Percentiles rank a stretch among this genome's conserved stretches.
These are phyloP conservation scores for Heterocephalus glaber DNA, from an alignment of 2,113 vertebrate species.

Conservation along the genomic window DNA sequence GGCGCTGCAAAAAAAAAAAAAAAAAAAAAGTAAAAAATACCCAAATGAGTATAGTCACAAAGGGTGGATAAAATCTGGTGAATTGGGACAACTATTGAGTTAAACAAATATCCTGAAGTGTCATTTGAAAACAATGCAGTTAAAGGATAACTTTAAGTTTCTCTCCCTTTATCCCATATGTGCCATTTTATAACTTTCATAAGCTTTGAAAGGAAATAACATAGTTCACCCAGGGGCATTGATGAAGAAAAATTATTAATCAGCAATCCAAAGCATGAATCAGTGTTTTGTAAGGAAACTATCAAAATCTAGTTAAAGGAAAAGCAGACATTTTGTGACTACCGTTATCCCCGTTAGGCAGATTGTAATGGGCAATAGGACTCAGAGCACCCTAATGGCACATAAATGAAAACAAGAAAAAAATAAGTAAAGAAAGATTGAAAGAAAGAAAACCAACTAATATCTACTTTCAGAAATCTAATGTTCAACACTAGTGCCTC, in stretches of 20 bases:
- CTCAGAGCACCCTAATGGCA: not conserved
- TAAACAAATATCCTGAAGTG: not conserved
- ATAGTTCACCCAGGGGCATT: not conserved
- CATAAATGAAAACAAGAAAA: not conserved
- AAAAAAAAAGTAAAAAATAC: not conserved
- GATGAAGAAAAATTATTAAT: not conserved
- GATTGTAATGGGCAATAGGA: not conserved
- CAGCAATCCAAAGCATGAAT: not conserved
- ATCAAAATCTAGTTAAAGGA: not conserved
- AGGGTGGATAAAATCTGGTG: not conserved
- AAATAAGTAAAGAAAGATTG: not conserved
- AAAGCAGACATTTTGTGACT: not conserved
- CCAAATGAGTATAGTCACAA: not conserved
- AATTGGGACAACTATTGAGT: not conserved
- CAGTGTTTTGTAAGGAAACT: not conserved
- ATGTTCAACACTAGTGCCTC: not conserved
- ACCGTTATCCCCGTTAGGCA: not conserved
- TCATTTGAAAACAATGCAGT: not conserved
- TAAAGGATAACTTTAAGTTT: not conserved
- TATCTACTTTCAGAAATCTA: not conserved
- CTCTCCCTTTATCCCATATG: not conserved
- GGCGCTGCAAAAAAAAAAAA: not conserved
- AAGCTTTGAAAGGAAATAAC: not conserved
- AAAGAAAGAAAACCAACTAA: not conserved
- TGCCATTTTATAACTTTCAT: not conserved